Conservation (phyloP, 2,888 invertebrate species). For the Himalopsyche kuldschensis region DNA sequence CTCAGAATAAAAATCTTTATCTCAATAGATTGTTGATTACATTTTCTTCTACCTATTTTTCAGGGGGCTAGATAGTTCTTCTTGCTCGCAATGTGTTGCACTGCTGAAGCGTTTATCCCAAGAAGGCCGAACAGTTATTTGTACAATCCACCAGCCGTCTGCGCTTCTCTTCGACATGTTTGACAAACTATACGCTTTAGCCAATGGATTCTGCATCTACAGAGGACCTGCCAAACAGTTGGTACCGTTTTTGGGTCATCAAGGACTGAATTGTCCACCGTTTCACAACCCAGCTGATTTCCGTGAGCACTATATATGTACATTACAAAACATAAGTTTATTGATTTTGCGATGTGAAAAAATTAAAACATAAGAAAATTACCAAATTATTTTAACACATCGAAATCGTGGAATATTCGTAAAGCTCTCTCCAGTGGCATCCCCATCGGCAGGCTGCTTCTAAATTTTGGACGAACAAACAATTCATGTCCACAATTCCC, state of each 20-base stretch:
- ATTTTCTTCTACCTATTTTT: constrained; percentile 34
- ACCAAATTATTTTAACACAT: too few relatives aligned
- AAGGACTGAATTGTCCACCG: constrained; percentile 80
- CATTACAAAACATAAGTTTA: too few relatives aligned
- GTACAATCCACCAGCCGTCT: constrained; percentile 94
- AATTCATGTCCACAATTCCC: too few relatives aligned
- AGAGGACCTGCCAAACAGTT: constrained; percentile 74
- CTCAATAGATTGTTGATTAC: not conserved
- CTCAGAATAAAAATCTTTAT: not conserved
- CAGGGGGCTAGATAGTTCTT: constrained; percentile 87
- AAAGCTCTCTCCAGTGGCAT: too few relatives aligned
- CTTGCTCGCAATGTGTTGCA: constrained; percentile 81
- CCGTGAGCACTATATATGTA: constrained; percentile 62
- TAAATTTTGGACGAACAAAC: too few relatives aligned
- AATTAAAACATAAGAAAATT: too few relatives aligned
- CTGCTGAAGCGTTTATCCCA: constrained; percentile 78
- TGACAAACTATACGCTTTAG: constrained; percentile 83
- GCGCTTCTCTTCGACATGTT: constrained; percentile 92
- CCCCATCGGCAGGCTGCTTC: too few relatives aligned
- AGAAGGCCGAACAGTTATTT: constrained; percentile 85
- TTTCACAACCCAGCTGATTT: constrained; percentile 97
- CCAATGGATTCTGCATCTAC: constrained; percentile 82
- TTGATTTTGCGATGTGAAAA: too few relatives aligned
- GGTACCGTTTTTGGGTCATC: constrained; percentile 74
- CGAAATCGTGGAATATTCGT: too few relatives aligned